Evolutionary conservation across 2,113 vertebrate genomes (phyloP).

Genomic region (Tinamus guttatus): DNA sequence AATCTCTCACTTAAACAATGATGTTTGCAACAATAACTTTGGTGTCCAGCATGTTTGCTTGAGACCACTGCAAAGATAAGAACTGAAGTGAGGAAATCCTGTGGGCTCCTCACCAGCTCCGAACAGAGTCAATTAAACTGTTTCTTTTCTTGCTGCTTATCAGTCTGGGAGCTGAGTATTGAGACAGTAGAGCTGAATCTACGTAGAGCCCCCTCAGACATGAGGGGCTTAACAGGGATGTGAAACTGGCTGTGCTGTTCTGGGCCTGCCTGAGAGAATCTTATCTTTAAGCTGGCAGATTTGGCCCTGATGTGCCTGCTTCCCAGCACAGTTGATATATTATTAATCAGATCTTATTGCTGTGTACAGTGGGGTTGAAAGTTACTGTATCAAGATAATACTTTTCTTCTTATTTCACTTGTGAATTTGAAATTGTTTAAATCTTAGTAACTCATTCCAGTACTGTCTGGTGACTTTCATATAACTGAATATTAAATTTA

Average conservation of each 20-base stretch:
- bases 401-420: neutral
- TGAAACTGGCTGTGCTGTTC: neutral
- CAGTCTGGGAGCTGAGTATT: neutral
- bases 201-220: neutral
- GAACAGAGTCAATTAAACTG: neutral
- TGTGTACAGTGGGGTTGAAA: neutral
- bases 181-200: neutral
- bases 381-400: neutral
- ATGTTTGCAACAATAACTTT: neutral
- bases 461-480: too few species aligned
- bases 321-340: neutral
- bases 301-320: neutral
- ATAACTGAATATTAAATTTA: neutral
- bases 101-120: neutral
- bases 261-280: neutral
- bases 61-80: neutral
- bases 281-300: neutral
- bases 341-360: neutral
- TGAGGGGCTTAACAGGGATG: neutral
- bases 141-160: rapidly evolving
- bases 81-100: neutral
- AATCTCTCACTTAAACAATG: neutral
- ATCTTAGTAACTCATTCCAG: too few species aligned
- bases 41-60: neutral
- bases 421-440: neutral